These are phyloP conservation scores for Maccullochella peelii DNA, from an alignment of 2,113 vertebrate species.

Conservation along the genomic window DNA sequence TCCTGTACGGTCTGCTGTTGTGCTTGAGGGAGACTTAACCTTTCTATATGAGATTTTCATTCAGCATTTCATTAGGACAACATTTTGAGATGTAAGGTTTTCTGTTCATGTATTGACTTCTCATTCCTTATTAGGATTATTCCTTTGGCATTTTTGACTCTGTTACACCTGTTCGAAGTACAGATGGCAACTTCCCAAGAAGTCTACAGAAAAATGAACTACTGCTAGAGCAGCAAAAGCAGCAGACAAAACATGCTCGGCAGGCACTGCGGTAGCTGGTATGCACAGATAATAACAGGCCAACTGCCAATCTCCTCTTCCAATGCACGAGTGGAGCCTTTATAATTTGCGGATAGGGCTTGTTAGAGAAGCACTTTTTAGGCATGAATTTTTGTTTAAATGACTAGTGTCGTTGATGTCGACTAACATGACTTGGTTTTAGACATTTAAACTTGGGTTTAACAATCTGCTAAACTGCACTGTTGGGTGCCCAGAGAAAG, in stretches of 20 bases:
- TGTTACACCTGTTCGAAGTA: slow-evolving; percentile 5
- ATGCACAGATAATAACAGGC: slow-evolving; percentile 29
- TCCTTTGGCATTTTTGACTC: slow-evolving; percentile 26
- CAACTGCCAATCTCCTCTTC: slow-evolving; percentile 25
- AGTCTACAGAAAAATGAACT: slow-evolving; percentile 15
- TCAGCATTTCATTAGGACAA: background rate
- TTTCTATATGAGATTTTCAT: slow-evolving; percentile 49
- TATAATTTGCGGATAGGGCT: slow-evolving; percentile 11
- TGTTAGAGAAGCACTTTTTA: background rate
- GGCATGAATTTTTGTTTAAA: background rate
- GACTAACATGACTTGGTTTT: background rate
- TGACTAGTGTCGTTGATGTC: background rate
- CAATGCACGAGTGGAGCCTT: slow-evolving; percentile 19
- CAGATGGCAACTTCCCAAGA: slow-evolving; percentile 30
- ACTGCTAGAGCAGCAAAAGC: slow-evolving; percentile 10
- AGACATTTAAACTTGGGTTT: slow-evolving; percentile 10
- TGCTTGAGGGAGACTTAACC: slow-evolving; percentile 27
- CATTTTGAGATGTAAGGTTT: slow-evolving; percentile 12
- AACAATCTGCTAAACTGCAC: slow-evolving; percentile 12
- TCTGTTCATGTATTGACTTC: slow-evolving; percentile 15
- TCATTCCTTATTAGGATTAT: slow-evolving; percentile 18
- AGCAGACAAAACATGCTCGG: slow-evolving; percentile 27
- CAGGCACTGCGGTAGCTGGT: slow-evolving; percentile 28
- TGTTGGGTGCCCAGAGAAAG: background rate
- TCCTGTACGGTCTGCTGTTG: slow-evolving; percentile 7